Percentiles rank a stretch among this genome's conserved stretches.
Evolutionary conservation across 2,797 vertebrate species (phyloP).

Genomic region (Kryptolebias ocellatus): DNA sequence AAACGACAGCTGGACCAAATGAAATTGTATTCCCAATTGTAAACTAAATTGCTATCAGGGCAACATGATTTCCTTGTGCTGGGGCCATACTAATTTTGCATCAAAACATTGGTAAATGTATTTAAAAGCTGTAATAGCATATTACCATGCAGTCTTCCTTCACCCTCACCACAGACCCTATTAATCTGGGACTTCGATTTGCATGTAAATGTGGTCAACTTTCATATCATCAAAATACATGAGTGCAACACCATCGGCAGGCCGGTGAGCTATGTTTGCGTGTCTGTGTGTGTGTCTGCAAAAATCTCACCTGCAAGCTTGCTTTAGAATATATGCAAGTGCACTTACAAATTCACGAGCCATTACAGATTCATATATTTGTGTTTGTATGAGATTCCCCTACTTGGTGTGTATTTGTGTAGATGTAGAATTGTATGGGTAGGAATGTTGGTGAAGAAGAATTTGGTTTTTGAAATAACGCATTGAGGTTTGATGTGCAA

Average conservation of each 20-base stretch:
- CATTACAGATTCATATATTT: slow-evolving; percentile 46
- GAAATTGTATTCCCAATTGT: slow-evolving; percentile 99
- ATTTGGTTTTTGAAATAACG: slow-evolving; percentile 80
- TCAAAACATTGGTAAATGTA: slow-evolving; percentile 97
- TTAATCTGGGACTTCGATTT: slow-evolving; percentile 99
- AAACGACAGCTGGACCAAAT: slow-evolving; percentile 99
- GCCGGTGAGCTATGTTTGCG: slow-evolving; percentile 46
- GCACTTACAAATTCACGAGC: slow-evolving; percentile 49
- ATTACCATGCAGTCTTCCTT: slow-evolving; percentile 94
- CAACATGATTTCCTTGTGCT: slow-evolving; percentile 96
- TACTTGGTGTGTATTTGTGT: slow-evolving; percentile 15
- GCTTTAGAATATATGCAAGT: slow-evolving; percentile 51
- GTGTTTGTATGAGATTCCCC: slow-evolving; percentile 18
- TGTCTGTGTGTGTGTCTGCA: slow-evolving; percentile 35
- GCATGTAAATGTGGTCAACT: slow-evolving; percentile 99
- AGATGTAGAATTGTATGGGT: slow-evolving; percentile 14
- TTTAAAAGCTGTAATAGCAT: slow-evolving; percentile 99
- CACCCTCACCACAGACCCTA: slow-evolving; percentile 86
- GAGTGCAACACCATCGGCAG: slow-evolving; percentile 79
- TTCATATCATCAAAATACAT: slow-evolving; percentile 99
- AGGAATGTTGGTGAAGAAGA: slow-evolving; percentile 6
- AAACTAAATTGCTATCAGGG: slow-evolving; percentile 99
- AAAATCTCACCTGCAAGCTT: slow-evolving; percentile 29
- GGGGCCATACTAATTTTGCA: slow-evolving; percentile 93
- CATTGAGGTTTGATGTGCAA: slow-evolving; percentile 92